Evolutionary conservation across 2,797 vertebrate genomes (phyloP), one percentile per base, ranked within the genome.

Genomic region (Thaleichthys pacificus): DNA sequence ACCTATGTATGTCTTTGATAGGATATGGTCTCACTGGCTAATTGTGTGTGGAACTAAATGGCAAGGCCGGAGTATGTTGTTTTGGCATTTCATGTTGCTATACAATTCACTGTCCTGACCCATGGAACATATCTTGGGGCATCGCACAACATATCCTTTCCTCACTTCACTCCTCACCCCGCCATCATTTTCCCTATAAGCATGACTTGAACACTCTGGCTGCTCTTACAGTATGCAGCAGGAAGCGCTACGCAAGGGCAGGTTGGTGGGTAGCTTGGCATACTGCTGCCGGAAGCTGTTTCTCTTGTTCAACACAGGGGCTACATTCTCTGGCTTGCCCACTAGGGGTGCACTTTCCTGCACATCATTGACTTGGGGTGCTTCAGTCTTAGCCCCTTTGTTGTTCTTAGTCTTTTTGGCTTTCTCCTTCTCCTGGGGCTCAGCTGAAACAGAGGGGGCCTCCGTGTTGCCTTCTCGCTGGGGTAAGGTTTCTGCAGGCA

Each of bases 271-370:
- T 82, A 93, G 80, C 81, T 86, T 89, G 74, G n/a, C 74, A 4
- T 88, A 91, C 82, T 91, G 90, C 83, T 90, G 89, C 82, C 86
- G 83, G 84, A 89, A 90, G 85, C 89, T 89, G 82, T 89, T 80
- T 61, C 83, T 91, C 85, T 90, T 92, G 65, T 70, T 89, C 82
- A 82, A 86, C 61, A 91, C 65, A 5, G 83, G 84, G 17, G 54
- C 86, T 2, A 77, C 72, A 72, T 88, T 91, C 67, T 91, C 89
- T 66, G 83, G 75, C 3, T 58, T 82, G 2, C 87, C 89, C 4
- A 69, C 28, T 56, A 85, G 76, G n/a, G 79, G 66, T 21, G 61
- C 70, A 0, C 70, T 81, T 74, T 26, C 89, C 19, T 69, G 75
- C 17, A 38, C 5, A 0, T 54, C 54, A 68, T 85, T 90, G 0